These are phyloP conservation scores for Myopa tessellatipennis DNA, from an alignment of 2,888 invertebrate genomes.

Conservation along the genomic window DNA sequence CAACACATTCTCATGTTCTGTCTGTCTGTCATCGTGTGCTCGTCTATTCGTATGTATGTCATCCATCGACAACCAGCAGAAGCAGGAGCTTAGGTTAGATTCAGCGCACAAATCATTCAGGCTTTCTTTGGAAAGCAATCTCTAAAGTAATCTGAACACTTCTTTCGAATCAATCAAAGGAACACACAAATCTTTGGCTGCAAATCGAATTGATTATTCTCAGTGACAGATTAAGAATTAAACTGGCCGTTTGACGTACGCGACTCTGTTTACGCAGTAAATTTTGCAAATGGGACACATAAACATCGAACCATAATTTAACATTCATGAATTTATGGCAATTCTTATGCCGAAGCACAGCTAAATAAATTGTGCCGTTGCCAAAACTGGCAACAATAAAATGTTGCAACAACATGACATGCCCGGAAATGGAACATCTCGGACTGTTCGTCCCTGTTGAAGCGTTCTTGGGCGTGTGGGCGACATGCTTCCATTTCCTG, in stretches of 20 bases:
- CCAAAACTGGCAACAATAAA: conserved; percentile 59
- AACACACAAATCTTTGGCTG: background rate
- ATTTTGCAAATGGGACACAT: conserved; percentile 20
- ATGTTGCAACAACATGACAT: conserved; percentile 60
- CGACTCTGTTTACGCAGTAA: conserved; percentile 2
- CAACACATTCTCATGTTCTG: no score
- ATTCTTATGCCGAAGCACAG: background rate
- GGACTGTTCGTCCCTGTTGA: conserved; percentile 18
- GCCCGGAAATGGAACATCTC: conserved; percentile 7
- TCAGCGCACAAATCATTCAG: no score
- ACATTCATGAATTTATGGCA: conserved; percentile 30
- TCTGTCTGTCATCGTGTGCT: no score
- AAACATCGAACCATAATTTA: conserved; percentile 23
- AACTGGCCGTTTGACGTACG: background rate
- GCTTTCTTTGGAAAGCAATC: no score
- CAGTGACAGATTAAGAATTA: conserved; percentile 3
- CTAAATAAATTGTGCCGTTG: conserved; percentile 41
- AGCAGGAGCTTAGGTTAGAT: no score
- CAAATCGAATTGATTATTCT: conserved; percentile 1
- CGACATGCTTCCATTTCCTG: conserved; percentile 39
- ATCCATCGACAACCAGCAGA: no score
- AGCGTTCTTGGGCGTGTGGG: conserved; percentile 29
- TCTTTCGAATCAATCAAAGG: no score
- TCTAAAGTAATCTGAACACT: no score
- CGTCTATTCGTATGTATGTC: no score